Conservation (phyloP, 2,113 vertebrate species). For the Uria lomvia region DNA sequence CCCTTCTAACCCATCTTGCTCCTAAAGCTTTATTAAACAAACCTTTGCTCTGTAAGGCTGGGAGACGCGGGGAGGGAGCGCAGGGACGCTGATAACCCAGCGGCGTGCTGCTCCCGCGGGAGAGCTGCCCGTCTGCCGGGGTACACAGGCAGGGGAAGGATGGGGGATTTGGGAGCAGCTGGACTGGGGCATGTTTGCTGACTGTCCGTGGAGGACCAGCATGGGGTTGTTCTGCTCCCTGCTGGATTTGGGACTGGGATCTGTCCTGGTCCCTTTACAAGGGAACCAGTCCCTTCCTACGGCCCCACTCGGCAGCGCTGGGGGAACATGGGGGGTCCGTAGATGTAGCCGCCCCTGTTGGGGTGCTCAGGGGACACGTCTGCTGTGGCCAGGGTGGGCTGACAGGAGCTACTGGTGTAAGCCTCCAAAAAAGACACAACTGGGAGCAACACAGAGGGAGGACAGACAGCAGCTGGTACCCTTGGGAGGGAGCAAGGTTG, state of each 20-base stretch:
- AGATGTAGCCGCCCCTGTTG: background rate
- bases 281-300: background rate
- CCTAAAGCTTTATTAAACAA: conserved; percentile 12
- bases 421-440: background rate
- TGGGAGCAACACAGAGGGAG: background rate
- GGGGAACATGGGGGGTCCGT: background rate
- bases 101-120: accelerated
- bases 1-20: background rate
- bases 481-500: background rate
- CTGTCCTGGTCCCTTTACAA: background rate
- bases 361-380: background rate
- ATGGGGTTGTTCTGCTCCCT: background rate
- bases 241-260: background rate
- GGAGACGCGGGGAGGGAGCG: background rate
- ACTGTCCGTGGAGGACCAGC: background rate
- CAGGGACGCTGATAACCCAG: background rate
- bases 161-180: background rate
- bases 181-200: background rate
- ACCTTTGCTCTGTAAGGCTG: conserved; percentile 16
- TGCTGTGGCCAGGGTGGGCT: background rate
- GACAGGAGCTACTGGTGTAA: background rate
- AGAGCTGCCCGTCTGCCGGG: background rate
- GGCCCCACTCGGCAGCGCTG: accelerated
- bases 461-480: background rate
- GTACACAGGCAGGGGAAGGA: background rate